Base-by-base conservation (phyloP, 2,113 vertebrate genomes). In the Myiopsitta monachus region DNA sequence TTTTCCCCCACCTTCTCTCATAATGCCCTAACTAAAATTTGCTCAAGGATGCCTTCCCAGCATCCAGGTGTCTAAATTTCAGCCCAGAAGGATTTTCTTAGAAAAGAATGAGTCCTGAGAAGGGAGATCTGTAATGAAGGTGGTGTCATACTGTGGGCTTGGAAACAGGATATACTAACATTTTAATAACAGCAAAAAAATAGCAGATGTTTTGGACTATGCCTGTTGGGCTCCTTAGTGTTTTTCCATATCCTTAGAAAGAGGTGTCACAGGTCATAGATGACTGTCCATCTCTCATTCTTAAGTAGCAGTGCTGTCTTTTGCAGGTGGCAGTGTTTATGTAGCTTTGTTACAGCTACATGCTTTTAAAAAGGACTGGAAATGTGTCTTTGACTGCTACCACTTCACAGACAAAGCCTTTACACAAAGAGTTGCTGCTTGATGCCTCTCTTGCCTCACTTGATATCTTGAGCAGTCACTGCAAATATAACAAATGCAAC, bases 401-500 rank as follows among this genome's bases (percentile, higher is more conserved):
- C 23, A 6, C 6, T 67, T 79, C 46, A 39, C 31, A 70, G 43
- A 64, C 27, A 26, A 41, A 68, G 15, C 66, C 13, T 26, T 54
- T 30, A 82, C 24, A 26, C 10, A 33, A 2, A 33, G 17, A 74
- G 5, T 57, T 83, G 41, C 67, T 41, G 18, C 19, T 69, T 77
- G 27, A 46, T 38, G 30, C 28, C 44, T 61, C 38, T 85, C 23
- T 28, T 90, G 26, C 13, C 26, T 76, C 33, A 16, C 43, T 61
- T 91, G 39, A 19, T 18, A 39, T 72, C 69, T 75, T 81, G 38
- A 84, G 41, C 31, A 55, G 46, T 66, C 38, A n/a, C 30, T 68
- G 38, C 0, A 0, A 54, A 22, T 36, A 19, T 31, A 61, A 76
- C 89, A 41, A 3, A 5, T 6, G 2, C 47, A 8, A 77, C 17